phyloP scores from a whole-genome alignment of 2,888 invertebrate species.

The Nezara viridula region DNA sequence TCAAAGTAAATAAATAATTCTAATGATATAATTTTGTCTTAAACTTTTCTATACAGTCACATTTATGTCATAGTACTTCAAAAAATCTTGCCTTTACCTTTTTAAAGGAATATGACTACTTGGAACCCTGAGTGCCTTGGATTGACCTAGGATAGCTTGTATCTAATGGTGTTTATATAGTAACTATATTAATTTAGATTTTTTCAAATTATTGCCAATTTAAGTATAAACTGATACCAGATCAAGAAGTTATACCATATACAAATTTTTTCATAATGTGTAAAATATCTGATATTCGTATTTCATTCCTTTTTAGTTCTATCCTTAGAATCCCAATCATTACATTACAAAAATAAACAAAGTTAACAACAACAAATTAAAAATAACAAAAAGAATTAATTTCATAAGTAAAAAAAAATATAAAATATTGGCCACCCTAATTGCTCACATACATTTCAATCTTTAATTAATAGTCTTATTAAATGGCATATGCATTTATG shows the following conservation, averaged over 20 bases:
- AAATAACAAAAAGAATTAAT: constrained; percentile 8
- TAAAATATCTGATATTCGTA: not conserved
- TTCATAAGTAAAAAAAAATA: constrained; percentile 6
- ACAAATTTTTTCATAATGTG: not conserved
- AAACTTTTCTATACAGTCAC: not conserved
- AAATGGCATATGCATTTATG: constrained; percentile 56
- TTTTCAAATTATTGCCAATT: not conserved
- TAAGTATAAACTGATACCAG: not conserved
- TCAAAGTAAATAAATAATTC: not conserved
- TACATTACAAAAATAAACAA: constrained; percentile 17
- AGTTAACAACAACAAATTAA: constrained; percentile 35
- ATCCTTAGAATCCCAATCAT: constrained; percentile 21
- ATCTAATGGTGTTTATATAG: not conserved
- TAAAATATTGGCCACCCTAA: constrained; percentile 49
- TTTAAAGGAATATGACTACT: not conserved
- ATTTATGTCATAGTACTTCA: not conserved
- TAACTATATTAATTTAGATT: not conserved
- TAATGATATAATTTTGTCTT: not conserved
- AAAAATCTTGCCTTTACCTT: constrained; percentile 7
- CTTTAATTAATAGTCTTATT: constrained; percentile 53
- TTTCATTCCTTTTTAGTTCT: not conserved
- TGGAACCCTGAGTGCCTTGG: not conserved
- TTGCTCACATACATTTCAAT: constrained; percentile 45
- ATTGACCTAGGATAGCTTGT: not conserved
- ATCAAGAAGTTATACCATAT: constrained; percentile 13